Base-by-base conservation (phyloP, 1,140 invertebrate species). In the Neodiprion fabricii region DNA sequence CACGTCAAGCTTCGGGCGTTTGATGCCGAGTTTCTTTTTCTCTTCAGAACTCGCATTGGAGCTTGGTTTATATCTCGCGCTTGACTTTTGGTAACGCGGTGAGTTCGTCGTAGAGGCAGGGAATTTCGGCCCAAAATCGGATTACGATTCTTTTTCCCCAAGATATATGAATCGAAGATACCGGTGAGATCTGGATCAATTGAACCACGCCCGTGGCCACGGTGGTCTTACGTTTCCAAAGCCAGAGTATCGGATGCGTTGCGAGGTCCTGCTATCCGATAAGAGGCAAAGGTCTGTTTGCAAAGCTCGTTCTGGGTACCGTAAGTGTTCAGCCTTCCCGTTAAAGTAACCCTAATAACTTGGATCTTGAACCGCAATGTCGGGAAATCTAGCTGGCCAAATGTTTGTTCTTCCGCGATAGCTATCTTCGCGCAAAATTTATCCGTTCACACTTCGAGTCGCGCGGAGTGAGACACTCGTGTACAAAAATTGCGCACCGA, bases 331-430 rank as follows among this genome's bases (percentile, higher is more conserved):
- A 61, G 53, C 53, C 53, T 61, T 17, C 11, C 11, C 53, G 53
- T 61, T 61, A 61, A 61, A 61, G 53, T 61, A 61, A 61, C 53
- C 53, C 53, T 61, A 61, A 61, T 61, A 61, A 61, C 53, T 61
- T 17, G 53, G 53, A 61, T 61, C 9, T 61, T 61, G n/a, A 61
- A 61, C 53, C 53, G n/a, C 53, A 14, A 17, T 17, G 53, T 7
- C 11, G 53, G 7, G 9, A 17, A 61, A 61, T 61, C 53, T 61
- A 61, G 11, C n/a, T 17, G 5, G 53, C 53, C 5, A 40, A 40
- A 14, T 12, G 11, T 61, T 61, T 12, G 11, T 17, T 3, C 5
- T 12, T 61, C n/a, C 0, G n/a, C 53, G 53, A 61, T 61, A 61
- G 53, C 53, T 12, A 61, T 61, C 53, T 17, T 61, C 53, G 5